Base-by-base conservation (phyloP, 2,888 invertebrate species). In the Synanthedon formicaeformis region DNA sequence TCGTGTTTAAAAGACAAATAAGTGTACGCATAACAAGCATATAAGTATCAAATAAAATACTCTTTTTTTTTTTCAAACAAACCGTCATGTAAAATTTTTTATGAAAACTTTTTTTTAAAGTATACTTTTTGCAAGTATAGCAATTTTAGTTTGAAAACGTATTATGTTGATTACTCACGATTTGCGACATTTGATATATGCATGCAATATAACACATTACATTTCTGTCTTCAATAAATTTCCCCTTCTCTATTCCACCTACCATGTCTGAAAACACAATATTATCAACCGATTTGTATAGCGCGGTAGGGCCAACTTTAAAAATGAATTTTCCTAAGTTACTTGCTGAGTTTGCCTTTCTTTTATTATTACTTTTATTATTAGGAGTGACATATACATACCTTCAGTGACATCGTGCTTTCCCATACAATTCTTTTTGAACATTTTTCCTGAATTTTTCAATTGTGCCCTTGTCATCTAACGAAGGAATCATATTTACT, bases 171-270 rank as follows among this genome's bases (percentile, higher is more conserved):
- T 40, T 45, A 65, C 71, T 67, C 62, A 74, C 75, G 23, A 53
- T 60, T 56, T 67, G 65, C 11, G 65, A 60, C 61, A 67, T 62
- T 14, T 59, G 63, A 51, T 72, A 75, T n/a, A 75, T 55, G 49
- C 75, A 75, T 2, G 71, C 67, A 41, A 75, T 60, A 54, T 73
- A 75, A 53, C 75, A 75, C 75, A 73, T 75, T 0, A 75, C 72
- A 13, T 67, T 66, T 53, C 59, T 64, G 0, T 73, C 68, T 53
- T 75, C 72, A 10, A 73, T 52, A 50, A 75, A 75, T 51, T 67
- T 67, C 12, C 75, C 75, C 55, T 73, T 62, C n/a, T 65, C 70
- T 23, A 75, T 71, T 3, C 63, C 63, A 34, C 70, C 71, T 0
- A 74, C 62, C 65, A 69, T 62, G 10, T 73, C 74, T 74, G 60